phyloP scores from a whole-genome alignment of 1,140 invertebrate genomes.

The Theocolax elegans region DNA sequence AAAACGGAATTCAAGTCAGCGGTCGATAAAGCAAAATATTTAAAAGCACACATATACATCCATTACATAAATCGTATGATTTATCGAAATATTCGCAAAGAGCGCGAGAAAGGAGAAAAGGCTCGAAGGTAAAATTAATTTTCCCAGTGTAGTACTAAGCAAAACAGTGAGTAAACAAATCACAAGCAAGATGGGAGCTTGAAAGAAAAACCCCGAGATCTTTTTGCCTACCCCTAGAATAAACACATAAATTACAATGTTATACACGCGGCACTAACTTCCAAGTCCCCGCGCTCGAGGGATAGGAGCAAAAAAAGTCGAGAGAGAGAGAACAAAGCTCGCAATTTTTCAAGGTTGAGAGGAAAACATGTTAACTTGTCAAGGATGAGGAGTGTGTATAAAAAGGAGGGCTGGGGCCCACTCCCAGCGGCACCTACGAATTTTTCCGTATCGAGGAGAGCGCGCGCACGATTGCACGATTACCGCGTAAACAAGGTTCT shows the following conservation, averaged over 20 bases:
- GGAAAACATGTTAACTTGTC: background rate
- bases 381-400: background rate
- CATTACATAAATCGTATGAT: constrained; percentile 17
- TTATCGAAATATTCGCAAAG: background rate
- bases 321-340: too few relatives aligned
- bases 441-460: constrained; percentile 10
- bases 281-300: background rate
- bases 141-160: background rate
- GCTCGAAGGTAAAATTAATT: background rate
- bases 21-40: too few relatives aligned
- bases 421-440: background rate
- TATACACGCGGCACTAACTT: background rate
- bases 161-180: constrained; percentile 36
- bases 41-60: too few relatives aligned
- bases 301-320: background rate
- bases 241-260: constrained; percentile 36
- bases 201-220: background rate
- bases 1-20: too few relatives aligned
- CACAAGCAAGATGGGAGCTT: constrained; percentile 7
- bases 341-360: background rate
- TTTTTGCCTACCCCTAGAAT: constrained; percentile 14
- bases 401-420: too few relatives aligned
- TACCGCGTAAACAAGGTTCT: constrained; percentile 37
- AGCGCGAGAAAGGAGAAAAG: background rate
- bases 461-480: too few relatives aligned